Percentiles rank a stretch among this genome's conserved stretches.
phyloP scores from a whole-genome alignment of 2,888 invertebrate genomes.

The Hirtodrosophila confusa region DNA sequence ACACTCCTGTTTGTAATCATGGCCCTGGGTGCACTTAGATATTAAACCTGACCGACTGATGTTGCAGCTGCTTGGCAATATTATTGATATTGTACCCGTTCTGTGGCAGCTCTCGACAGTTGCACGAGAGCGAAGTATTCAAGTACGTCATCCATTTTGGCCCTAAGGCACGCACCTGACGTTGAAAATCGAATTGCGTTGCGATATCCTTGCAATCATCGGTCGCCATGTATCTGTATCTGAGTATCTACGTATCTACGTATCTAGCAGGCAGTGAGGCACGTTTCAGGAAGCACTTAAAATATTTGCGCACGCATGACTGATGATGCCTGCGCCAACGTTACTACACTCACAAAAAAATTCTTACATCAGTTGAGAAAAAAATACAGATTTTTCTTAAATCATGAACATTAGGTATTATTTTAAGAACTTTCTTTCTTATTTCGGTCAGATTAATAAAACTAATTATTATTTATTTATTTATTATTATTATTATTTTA shows the following conservation, averaged over 20 bases:
- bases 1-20: constrained; percentile 9
- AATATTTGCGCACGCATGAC: constrained; percentile 79
- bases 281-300: constrained; percentile 77
- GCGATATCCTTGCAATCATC: constrained; percentile 46
- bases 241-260: constrained; percentile 15
- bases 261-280: constrained; percentile 41
- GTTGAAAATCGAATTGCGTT: constrained; percentile 27
- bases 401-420: too few relatives aligned
- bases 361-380: constrained; percentile 29
- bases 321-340: constrained; percentile 64
- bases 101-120: constrained; percentile 17
- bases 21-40: constrained; percentile 9
- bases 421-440: constrained; percentile 8
- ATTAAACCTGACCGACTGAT: background rate
- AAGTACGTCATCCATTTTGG: constrained; percentile 16
- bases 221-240: constrained; percentile 11
- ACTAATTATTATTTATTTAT: too few relatives aligned
- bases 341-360: constrained; percentile 23
- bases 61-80: constrained; percentile 19
- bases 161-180: constrained; percentile 40
- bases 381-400: too few relatives aligned
- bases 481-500: too few relatives aligned
- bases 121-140: constrained; percentile 21
- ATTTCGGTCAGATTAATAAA: too few relatives aligned
- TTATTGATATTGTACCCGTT: constrained; percentile 30